Evolutionary conservation across 2,888 invertebrate genomes (phyloP), one percentile per base, ranked within the genome.

Genomic region (Crepidodera aurea): DNA sequence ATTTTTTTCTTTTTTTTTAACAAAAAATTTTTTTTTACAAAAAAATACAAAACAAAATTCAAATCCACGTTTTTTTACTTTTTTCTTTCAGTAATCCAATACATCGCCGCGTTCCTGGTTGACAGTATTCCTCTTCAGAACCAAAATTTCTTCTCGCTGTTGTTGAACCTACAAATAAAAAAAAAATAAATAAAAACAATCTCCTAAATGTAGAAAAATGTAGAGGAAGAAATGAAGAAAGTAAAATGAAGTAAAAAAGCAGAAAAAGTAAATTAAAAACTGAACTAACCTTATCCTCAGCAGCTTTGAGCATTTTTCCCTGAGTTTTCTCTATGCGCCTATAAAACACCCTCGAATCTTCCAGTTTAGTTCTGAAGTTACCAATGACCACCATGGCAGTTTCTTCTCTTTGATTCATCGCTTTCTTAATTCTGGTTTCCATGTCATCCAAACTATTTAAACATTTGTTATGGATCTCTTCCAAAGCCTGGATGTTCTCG

Each of bases 131-230:
- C 8, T 22, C 25, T 44, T 12, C 1, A 22, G n/a, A 2, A n/a
- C 7, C 13, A 19, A 10, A 22, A 44, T 44, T 19, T 22, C 22
- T 44, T 44, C 22, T 2, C 44, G 44, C 15, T 44, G 44, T 22
- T 22, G n/a, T 44, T 19, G 22, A 22, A 44, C n/a, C 44, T 44
- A n/a, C 1, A 44, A 34, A 44, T 16, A 39, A 42, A 16, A 39
- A 39, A 7, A 12, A 39, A 4, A 29, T 8, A 29, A 10, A 29
- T 29, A 29, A 8, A 29, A 29, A 29, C 3, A 29, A 8, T 6
- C 6, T 10, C 2, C 2, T 8, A 29, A 29, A 29, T 29, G 8
- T 8, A 29, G 29, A 29, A 29, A 29, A 29, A 22, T 22, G n/a
- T n/a, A n/a, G n/a, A n/a, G n/a, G n/a, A n/a, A n/a, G n/a, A n/a